These are phyloP conservation scores for Halichoerus grypus DNA, from an alignment of 2,113 vertebrate species.

Conservation along the genomic window DNA sequence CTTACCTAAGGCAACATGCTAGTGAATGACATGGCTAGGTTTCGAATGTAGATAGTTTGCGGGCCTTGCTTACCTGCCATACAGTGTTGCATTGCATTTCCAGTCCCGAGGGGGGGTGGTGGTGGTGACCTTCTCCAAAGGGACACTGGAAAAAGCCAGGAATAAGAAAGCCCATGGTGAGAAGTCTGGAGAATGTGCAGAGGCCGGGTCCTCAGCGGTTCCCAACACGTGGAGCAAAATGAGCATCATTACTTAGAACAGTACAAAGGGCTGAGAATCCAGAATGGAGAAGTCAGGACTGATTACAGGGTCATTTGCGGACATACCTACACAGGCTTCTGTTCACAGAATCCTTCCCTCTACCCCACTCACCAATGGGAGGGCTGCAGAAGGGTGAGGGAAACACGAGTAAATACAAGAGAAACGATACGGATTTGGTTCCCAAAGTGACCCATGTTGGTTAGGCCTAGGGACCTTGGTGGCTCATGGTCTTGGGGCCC, in stretches of 20 bases:
- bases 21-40: neutral
- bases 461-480: neutral
- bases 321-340: neutral
- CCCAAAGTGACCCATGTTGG: too few relatives aligned
- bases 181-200: neutral
- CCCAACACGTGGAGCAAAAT: neutral
- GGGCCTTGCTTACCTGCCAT: neutral
- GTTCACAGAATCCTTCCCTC: neutral
- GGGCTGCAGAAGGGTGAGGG: neutral
- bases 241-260: neutral
- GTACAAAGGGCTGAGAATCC: neutral
- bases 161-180: neutral
- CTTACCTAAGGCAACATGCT: neutral
- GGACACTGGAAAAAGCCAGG: neutral
- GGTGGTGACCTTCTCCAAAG: neutral
- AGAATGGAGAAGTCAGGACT: too few relatives aligned
- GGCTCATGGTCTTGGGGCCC: neutral
- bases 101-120: neutral
- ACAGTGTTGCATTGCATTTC: neutral
- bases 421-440: neutral
- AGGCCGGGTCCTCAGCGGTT: neutral
- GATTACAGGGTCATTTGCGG: neutral
- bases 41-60: neutral
- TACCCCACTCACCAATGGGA: rapidly evolving
- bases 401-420: neutral